A percentile compares a stretch with the other conserved stretches of the same genome.
Conservation (phyloP, 2,113 vertebrate species). For the Chlamydotis undulata region DNA sequence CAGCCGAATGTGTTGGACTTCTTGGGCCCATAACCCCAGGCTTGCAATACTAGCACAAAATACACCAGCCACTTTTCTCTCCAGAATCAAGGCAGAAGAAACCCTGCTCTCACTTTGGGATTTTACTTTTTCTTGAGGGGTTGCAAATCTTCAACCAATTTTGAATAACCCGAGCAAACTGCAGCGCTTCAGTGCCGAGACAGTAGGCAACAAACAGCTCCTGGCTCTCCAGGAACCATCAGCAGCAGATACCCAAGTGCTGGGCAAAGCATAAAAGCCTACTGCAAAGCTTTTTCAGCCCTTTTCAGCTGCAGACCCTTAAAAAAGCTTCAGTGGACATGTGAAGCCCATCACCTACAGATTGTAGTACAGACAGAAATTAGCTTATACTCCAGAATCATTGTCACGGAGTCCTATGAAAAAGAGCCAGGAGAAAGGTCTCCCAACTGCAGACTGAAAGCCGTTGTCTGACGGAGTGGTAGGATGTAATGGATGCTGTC, state of each 20-base stretch:
- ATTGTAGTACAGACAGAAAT: neutral
- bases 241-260: accelerated
- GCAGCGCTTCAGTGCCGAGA: neutral
- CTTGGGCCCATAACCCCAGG: accelerated
- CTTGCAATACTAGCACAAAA: neutral
- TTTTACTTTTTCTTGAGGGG: neutral
- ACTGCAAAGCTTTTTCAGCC: neutral
- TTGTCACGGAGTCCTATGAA: neutral
- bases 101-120: neutral
- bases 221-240: neutral
- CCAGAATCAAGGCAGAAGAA: neutral
- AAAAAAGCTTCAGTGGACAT: neutral
- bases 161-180: neutral
- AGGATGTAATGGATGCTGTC: neutral
- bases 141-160: neutral
- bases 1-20: neutral
- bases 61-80: too few relatives aligned
- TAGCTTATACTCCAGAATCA: neutral
- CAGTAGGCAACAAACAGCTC: neutral
- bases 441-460: neutral
- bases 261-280: neutral
- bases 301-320: neutral
- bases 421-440: neutral
- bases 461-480: neutral
- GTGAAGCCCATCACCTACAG: too few relatives aligned